Base-by-base conservation (phyloP, 2,888 invertebrate genomes). In the Lasioglossum figueresi region DNA sequence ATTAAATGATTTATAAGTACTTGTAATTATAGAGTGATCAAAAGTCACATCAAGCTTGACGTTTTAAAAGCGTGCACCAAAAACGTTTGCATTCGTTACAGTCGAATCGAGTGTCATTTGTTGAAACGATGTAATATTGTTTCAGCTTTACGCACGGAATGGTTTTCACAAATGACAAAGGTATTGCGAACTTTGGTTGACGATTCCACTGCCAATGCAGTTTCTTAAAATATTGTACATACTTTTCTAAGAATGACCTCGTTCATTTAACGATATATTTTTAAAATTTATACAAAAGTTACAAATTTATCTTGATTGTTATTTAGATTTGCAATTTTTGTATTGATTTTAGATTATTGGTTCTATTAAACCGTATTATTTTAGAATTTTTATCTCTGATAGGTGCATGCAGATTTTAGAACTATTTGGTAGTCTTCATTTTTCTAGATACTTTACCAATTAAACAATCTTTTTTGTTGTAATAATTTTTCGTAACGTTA, bases 41-140 rank as follows among this genome's bases (percentile, higher is more conserved):
- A 40, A 70, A 16, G 12, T 52, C 27, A 4, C 59, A 37, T 59
- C 27, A 59, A 40, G 12, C 12, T n/a, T 40, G 37, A 37, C 27
- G 16, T 52, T 43, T 34, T 73, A 66, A 73, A 68, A n/a, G 52
- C 19, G 19, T 8, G 1, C 34, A 4, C 19, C 23, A 27, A 68
- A 19, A 40, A 73, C 14, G 70, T 45, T 19, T 19, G 19, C 19
- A 27, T 37, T 66, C 45, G 40, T 66, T 73, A 48, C 19, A 66
- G 63, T 43, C 14, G 73, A 73, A 68, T 79, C 73, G 68, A 73
- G 1, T 34, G 66, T 8, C 45, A 74, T 56, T 74, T 45, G 48
- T 52, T 43, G 16, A 0, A 48, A 79, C 66, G 72, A 79, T n/a
- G 19, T 45, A 56, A 40, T 37, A 45, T 70, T 23, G 45, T 31